Evolutionary conservation across 2,888 invertebrate species (phyloP).

Genomic region (Calameuta filiformis): DNA sequence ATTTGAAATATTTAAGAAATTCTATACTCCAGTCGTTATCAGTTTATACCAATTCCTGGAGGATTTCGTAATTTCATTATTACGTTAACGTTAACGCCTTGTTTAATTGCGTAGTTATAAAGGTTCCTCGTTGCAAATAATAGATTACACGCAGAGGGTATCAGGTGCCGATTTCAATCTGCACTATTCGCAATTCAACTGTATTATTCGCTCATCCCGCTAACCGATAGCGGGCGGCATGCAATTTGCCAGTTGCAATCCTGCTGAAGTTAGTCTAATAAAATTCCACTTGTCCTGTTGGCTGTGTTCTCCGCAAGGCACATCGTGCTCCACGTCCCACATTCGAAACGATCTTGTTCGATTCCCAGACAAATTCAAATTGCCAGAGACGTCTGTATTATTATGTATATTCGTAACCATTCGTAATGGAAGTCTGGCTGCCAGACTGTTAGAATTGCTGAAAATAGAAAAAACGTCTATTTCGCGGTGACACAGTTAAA

Average conservation of each 20-base stretch:
- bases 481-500: not conserved
- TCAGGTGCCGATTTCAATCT: slow-evolving; percentile 57
- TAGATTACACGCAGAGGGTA: slow-evolving; percentile 51
- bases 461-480: not conserved
- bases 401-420: not conserved
- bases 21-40: not conserved
- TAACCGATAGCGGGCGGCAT: slow-evolving; percentile 44
- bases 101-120: slow-evolving; percentile 26
- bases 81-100: slow-evolving; percentile 24
- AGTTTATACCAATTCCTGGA: not conserved
- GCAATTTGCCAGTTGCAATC: slow-evolving; percentile 40
- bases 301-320: slow-evolving; percentile 5
- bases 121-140: slow-evolving; percentile 48
- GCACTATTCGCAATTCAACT: slow-evolving; percentile 55
- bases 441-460: not conserved
- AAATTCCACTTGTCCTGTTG: slow-evolving; percentile 24
- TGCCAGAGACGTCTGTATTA: not conserved
- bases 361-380: not conserved
- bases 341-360: not conserved
- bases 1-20: not conserved
- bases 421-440: not conserved
- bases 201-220: slow-evolving; percentile 52
- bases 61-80: slow-evolving; percentile 12
- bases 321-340: not conserved
- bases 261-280: slow-evolving; percentile 21